Percentiles rank a stretch among this genome's conserved stretches.
Conservation (phyloP, 2,797 vertebrate genomes). For the Oreortyx pictus region DNA sequence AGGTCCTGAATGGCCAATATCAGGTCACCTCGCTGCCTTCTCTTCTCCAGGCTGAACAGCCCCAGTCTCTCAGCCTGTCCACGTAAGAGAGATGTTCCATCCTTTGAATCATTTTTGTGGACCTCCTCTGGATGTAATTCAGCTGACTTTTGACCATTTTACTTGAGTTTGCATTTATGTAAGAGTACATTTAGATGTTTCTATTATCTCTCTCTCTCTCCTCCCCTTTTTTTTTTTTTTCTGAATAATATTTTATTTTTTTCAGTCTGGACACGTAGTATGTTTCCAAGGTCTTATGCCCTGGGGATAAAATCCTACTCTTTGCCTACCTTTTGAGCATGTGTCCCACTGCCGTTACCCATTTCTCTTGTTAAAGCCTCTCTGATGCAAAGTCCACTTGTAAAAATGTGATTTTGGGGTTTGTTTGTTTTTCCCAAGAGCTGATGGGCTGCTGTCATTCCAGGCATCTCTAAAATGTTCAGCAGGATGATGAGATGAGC, state of each 20-base stretch:
- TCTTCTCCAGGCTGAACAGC: no score
- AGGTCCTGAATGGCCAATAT: no score
- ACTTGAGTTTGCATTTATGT: no score
- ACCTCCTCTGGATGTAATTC: no score
- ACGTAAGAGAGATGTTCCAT: no score
- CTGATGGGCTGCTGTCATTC: constrained; percentile 1
- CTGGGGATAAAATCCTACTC: not conserved
- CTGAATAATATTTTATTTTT: not conserved
- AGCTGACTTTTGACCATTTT: no score
- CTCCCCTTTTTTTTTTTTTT: not conserved
- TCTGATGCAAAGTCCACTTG: not conserved
- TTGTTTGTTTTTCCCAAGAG: not conserved
- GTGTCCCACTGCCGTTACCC: not conserved
- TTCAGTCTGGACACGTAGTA: not conserved
- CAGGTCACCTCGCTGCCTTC: no score
- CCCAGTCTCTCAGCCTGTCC: no score
- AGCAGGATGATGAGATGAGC: not conserved
- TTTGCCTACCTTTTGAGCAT: not conserved
- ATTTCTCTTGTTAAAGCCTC: not conserved
- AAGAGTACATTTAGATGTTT: no score
- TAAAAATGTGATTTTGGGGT: not conserved
- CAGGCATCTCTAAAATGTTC: not conserved
- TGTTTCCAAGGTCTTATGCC: not conserved
- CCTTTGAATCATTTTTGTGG: no score
- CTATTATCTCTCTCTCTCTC: no score